Percentiles rank a stretch among this genome's conserved stretches.
Evolutionary conservation across 2,888 invertebrate genomes (phyloP).

Genomic region (Byasa hedistus): DNA sequence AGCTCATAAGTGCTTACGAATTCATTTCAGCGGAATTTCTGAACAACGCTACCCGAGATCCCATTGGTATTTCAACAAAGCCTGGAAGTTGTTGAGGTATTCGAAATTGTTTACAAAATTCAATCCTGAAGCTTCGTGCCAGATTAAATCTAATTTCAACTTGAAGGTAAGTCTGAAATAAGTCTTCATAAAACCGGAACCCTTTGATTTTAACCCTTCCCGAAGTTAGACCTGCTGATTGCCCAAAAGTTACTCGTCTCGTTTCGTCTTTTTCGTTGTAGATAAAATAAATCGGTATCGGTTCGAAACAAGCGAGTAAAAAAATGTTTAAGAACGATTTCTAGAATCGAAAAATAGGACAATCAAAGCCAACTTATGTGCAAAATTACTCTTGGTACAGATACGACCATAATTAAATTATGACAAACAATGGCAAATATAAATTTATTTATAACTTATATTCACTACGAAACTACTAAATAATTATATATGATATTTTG

Average conservation of each 20-base stretch:
- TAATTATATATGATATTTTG: too few relatives aligned
- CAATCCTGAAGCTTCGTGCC: conserved; percentile 79
- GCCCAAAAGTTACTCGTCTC: conserved; percentile 73
- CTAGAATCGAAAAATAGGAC: conserved; percentile 48
- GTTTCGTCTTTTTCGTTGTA: conserved; percentile 62
- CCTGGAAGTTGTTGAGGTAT: conserved; percentile 78
- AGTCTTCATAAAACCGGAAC: conserved; percentile 80
- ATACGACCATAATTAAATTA: background rate
- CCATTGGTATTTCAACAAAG: conserved; percentile 78
- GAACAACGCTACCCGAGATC: conserved; percentile 72
- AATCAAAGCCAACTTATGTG: background rate
- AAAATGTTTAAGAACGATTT: conserved; percentile 73
- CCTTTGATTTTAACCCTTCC: conserved; percentile 78
- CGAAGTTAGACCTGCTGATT: conserved; percentile 74
- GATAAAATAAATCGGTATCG: conserved; percentile 65
- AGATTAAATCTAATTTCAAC: conserved; percentile 80
- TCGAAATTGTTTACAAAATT: conserved; percentile 80
- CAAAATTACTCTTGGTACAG: background rate
- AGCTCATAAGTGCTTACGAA: conserved; percentile 66
- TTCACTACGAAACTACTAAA: too few relatives aligned
- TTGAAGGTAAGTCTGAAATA: conserved; percentile 80
- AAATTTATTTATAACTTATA: too few relatives aligned
- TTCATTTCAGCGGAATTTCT: conserved; percentile 76
- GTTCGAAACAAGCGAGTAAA: conserved; percentile 75
- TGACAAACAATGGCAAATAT: too few relatives aligned